Conservation (phyloP, 2,113 vertebrate genomes). For the Pimephales promelas region DNA sequence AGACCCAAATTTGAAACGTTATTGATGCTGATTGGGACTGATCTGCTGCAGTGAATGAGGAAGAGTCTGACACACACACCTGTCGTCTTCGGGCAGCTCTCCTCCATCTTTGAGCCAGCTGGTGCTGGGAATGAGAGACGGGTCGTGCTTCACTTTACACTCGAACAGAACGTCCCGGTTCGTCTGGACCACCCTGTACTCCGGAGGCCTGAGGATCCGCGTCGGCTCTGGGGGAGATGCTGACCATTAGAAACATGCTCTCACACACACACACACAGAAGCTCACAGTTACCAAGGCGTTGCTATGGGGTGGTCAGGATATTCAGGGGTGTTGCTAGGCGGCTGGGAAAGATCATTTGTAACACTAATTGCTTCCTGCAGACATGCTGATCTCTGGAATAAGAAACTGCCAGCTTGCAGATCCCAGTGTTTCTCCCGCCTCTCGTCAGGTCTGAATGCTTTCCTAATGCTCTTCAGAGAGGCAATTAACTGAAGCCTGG, state of each 20-base stretch:
- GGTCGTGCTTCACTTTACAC: slow-evolving; percentile 91
- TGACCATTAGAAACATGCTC: background rate
- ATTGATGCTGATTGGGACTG: too few relatives aligned
- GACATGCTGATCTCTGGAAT: background rate
- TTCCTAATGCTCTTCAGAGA: slow-evolving; percentile 23
- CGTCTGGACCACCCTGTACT: slow-evolving; percentile 85
- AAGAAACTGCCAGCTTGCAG: too few relatives aligned
- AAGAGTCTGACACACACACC: slow-evolving; percentile 70
- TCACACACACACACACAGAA: background rate
- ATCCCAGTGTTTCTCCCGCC: background rate
- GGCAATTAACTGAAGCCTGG: slow-evolving; percentile 24
- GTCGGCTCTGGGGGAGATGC: slow-evolving; percentile 83
- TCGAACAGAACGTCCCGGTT: slow-evolving; percentile 85
- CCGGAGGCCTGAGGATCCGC: slow-evolving; percentile 88
- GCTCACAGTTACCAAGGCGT: too few relatives aligned
- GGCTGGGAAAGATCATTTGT: too few relatives aligned
- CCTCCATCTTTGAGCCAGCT: slow-evolving; percentile 87
- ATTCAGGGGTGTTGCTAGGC: too few relatives aligned
- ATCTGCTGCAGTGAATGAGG: background rate
- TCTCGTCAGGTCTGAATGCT: background rate
- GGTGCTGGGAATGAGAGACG: slow-evolving; percentile 79
- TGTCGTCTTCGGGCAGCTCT: slow-evolving; percentile 86
- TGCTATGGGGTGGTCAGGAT: too few relatives aligned
- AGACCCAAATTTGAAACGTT: too few relatives aligned
- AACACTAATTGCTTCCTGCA: background rate